Evolutionary conservation across 2,888 invertebrate genomes (phyloP), one percentile per base, ranked within the genome.

Genomic region (Thecophora atra): DNA sequence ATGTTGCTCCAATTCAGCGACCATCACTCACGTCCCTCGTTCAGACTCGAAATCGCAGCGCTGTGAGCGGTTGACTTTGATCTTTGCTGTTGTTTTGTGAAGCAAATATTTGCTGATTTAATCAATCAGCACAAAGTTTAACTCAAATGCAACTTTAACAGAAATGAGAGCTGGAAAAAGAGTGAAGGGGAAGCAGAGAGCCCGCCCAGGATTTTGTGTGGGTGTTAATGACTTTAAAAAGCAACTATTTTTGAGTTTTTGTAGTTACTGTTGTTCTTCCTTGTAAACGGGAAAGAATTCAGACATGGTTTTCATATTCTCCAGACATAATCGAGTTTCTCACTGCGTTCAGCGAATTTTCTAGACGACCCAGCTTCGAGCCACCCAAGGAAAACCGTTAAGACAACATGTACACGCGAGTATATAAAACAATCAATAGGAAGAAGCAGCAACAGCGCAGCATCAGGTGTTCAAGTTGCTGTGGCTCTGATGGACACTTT

Each of bases 201-300:
- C 4, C 62, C 65, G 51, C 21, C 17, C n/a, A 11, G 37, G 37
- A 17, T 26, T 19, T 26, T 47, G 69, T 2, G 70, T 62, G 63
- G 70, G 70, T 52, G 70, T 70, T 52, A 63, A 30, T 70, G 70
- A 70, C 63, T 66, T 54, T 66, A 52, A 2, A 66, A 28, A 30
- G 19, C 11, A 8, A 11, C n/a, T 28, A 30, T 47, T 52, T 52
- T 52, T n/a, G 30, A 15, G 51, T 26, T 63, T 13, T 63, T 4
- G 19, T 52, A n/a, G 54, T 30, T 54, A n/a, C 24, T 64, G 37
- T 37, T 63, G 47, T 63, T 44, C 28, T 28, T 56, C 11, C 56
- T 54, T 21, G n/a, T 19, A 21, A 6, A 44, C 24, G n/a, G n/a
- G n/a, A n/a, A n/a, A n/a, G n/a, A n/a, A n/a, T n/a, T n/a, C n/a